These are phyloP conservation scores for Cheilinus undulatus DNA, from an alignment of 2,113 vertebrate species.

Conservation along the genomic window DNA sequence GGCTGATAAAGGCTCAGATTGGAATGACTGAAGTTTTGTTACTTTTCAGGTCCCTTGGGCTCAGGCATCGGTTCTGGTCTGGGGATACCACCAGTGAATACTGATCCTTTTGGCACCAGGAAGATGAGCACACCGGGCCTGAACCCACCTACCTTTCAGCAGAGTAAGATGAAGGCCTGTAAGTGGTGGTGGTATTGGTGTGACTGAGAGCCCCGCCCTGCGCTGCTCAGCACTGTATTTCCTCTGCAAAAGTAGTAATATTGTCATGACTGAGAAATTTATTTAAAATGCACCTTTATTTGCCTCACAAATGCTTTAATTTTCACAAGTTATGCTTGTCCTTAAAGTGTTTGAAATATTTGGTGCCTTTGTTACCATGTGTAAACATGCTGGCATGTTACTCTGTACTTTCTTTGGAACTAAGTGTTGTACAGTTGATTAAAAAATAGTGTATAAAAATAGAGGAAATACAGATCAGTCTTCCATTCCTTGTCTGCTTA, in stretches of 20 bases:
- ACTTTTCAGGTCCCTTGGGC: constrained; percentile 87
- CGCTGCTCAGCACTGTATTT: constrained; percentile 79
- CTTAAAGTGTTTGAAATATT: neutral
- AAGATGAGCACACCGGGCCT: constrained; percentile 98
- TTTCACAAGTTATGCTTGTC: no score
- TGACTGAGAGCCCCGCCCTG: constrained; percentile 88
- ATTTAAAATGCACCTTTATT: neutral
- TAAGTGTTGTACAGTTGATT: neutral
- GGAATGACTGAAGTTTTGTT: constrained; percentile 4
- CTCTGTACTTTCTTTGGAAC: neutral
- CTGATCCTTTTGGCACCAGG: constrained; percentile 94
- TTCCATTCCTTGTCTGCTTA: constrained; percentile 77
- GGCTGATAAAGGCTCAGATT: neutral
- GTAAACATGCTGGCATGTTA: neutral
- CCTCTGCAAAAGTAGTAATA: constrained; percentile 54
- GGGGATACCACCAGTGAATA: constrained; percentile 93
- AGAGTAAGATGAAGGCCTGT: constrained; percentile 99
- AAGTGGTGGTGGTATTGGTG: constrained; percentile 93
- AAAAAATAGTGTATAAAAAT: neutral
- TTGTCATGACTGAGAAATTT: neutral
- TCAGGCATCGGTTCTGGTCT: constrained; percentile 92
- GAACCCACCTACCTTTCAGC: constrained; percentile 98
- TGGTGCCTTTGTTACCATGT: neutral
- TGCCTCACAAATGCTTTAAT: neutral
- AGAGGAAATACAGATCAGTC: constrained; percentile 83